Conservation (phyloP, 1,140 invertebrate species). For the Calliopsis andreniformis region DNA sequence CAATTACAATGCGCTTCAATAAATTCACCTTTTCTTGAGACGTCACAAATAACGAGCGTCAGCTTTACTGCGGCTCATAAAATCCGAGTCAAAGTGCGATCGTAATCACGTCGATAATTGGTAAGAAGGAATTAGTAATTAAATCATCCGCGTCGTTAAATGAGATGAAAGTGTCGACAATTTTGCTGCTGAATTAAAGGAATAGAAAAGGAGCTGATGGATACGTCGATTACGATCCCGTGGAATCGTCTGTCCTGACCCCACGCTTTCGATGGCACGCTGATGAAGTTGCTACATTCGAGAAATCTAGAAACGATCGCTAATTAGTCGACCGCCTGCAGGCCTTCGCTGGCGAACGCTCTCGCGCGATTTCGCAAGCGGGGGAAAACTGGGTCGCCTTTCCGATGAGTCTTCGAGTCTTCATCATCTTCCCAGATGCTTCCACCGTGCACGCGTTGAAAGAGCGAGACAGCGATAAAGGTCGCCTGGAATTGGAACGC, state of each 20-base stretch:
- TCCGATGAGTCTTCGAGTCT: neutral
- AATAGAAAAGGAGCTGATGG: neutral
- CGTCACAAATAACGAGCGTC: neutral
- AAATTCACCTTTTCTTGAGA: neutral
- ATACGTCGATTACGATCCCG: too few species aligned
- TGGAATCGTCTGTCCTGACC: slow-evolving; percentile 10
- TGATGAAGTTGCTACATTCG: slow-evolving; percentile 14
- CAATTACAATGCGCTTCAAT: slow-evolving; percentile 21
- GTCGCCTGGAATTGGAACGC: too few species aligned
- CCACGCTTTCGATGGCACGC: neutral
- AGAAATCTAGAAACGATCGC: slow-evolving; percentile 26
- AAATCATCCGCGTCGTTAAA: neutral
- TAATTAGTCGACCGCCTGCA: slow-evolving; percentile 47
- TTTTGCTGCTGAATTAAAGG: neutral
- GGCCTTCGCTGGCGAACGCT: neutral
- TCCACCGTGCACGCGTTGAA: too few species aligned
- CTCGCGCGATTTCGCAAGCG: neutral
- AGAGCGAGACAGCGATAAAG: too few species aligned
- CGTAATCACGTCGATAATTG: neutral
- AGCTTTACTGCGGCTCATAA: neutral
- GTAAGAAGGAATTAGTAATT: neutral
- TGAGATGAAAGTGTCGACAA: neutral
- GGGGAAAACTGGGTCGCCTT: slow-evolving; percentile 17
- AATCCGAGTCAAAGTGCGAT: neutral
- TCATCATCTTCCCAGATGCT: neutral